These are phyloP conservation scores for Philopedon plagiatum DNA, from an alignment of 2,888 invertebrate genomes.

Conservation along the genomic window DNA sequence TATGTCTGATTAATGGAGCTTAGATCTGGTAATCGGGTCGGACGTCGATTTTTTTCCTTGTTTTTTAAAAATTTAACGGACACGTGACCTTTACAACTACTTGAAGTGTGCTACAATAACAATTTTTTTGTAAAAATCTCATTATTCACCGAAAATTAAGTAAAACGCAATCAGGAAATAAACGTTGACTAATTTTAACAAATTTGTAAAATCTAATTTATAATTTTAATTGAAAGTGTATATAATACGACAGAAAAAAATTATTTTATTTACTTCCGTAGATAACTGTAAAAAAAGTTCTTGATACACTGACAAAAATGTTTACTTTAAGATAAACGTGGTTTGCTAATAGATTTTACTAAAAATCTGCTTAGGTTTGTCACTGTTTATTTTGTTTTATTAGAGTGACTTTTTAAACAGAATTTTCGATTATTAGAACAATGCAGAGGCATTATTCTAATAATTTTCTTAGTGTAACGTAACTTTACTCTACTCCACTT, in stretches of 20 bases:
- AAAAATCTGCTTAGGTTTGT: too few species aligned
- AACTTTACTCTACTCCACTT: too few species aligned
- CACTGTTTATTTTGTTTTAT: too few species aligned
- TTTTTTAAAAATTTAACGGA: too few species aligned
- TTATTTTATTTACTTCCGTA: slow-evolving; percentile 23
- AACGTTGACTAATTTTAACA: slow-evolving; percentile 12
- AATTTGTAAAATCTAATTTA: slow-evolving; percentile 19
- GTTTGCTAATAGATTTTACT: too few species aligned
- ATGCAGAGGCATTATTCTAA: too few species aligned
- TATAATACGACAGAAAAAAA: slow-evolving; percentile 24
- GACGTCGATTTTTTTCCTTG: too few species aligned
- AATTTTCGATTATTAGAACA: too few species aligned
- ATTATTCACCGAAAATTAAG: neutral
- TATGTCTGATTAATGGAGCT: neutral
- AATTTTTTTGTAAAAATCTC: slow-evolving; percentile 5
- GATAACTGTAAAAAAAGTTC: neutral
- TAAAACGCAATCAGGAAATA: slow-evolving; percentile 9
- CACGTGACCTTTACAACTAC: neutral
- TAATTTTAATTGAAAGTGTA: slow-evolving; percentile 29
- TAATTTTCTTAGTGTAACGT: too few species aligned
- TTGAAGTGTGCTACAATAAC: neutral
- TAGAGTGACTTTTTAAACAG: too few species aligned
- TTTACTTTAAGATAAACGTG: neutral
- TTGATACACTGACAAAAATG: neutral
- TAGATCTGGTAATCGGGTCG: neutral